Percentiles rank a stretch among this genome's conserved stretches.
Conservation (phyloP, 2,797 vertebrate genomes). For the Anas bernieri region DNA sequence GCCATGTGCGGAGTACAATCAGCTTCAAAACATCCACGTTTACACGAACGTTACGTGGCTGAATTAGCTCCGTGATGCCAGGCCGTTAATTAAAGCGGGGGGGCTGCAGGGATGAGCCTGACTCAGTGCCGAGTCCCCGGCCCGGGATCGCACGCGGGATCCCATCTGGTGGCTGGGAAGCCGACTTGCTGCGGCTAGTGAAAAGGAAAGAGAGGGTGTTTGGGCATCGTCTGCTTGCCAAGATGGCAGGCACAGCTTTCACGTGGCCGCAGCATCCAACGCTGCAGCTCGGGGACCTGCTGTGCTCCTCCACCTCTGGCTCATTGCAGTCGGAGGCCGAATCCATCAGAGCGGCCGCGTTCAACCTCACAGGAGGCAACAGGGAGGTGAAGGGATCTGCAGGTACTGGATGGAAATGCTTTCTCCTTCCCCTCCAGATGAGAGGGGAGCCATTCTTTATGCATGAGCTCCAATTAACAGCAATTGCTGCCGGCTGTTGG, state of each 20-base stretch:
- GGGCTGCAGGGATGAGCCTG: background rate
- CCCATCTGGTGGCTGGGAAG: constrained; percentile 34
- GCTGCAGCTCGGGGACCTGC: background rate
- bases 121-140: background rate
- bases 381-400: background rate
- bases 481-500: constrained; percentile 21
- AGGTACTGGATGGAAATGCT: background rate
- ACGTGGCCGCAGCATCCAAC: rapidly evolving
- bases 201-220: background rate
- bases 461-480: constrained; percentile 60
- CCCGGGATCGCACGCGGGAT: background rate
- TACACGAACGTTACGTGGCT: too few relatives aligned
- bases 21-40: background rate
- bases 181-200: background rate
- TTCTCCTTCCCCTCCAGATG: background rate
- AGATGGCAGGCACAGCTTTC: background rate
- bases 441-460: constrained; percentile 45
- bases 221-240: background rate
- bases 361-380: constrained; percentile 8
- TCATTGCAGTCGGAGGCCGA: background rate
- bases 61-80: background rate
- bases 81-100: background rate
- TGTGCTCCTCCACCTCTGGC: background rate
- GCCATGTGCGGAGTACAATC: background rate
- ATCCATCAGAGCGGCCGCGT: rapidly evolving